Percentiles rank a stretch among this genome's conserved stretches.
Evolutionary conservation across 2,888 invertebrate species (phyloP).

Genomic region (Reticulitermes lucifugus): DNA sequence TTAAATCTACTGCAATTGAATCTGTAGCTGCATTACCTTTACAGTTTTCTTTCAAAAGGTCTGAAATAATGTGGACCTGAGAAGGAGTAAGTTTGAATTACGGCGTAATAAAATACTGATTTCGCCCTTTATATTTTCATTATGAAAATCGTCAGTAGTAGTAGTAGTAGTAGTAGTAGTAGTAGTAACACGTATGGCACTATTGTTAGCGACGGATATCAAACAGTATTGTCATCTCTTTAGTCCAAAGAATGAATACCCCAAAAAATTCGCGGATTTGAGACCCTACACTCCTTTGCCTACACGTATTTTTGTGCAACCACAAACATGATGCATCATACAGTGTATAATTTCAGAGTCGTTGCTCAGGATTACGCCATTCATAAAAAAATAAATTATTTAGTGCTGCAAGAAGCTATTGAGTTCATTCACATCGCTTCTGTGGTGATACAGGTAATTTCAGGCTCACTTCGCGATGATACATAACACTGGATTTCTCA

Average conservation of each 20-base stretch:
- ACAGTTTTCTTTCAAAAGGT: too few species aligned
- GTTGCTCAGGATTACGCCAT: not conserved
- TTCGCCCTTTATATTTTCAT: too few species aligned
- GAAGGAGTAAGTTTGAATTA: too few species aligned
- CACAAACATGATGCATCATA: not conserved
- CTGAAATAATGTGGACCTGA: too few species aligned
- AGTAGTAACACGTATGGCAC: not conserved
- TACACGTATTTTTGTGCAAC: not conserved
- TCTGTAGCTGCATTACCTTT: too few species aligned
- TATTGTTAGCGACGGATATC: not conserved
- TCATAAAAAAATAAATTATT: not conserved
- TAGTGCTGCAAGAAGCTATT: not conserved
- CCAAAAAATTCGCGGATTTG: not conserved
- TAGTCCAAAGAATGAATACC: not conserved
- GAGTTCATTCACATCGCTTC: not conserved
- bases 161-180: not conserved
- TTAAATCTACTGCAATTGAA: too few species aligned
- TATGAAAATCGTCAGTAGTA: too few species aligned
- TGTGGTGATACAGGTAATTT: not conserved
- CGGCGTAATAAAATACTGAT: too few species aligned
- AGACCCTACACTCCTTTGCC: not conserved
- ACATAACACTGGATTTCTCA: too few species aligned
- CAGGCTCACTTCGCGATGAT: too few species aligned
- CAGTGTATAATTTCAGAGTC: not conserved
- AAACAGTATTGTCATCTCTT: not conserved